Evolutionary conservation across 2,797 vertebrate species (phyloP).

Genomic region (Philypnodon macrostomus): DNA sequence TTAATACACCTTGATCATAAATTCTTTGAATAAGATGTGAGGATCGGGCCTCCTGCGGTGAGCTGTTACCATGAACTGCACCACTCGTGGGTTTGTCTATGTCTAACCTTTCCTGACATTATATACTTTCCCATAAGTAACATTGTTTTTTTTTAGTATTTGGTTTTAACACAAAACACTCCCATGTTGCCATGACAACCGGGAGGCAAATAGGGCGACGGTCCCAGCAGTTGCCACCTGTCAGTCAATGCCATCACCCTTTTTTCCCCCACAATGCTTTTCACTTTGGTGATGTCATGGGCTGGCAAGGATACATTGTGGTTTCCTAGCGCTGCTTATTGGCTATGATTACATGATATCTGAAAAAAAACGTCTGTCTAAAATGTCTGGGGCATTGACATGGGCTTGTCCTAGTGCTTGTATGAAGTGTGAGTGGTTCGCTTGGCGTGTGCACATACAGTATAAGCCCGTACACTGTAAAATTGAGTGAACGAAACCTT

Average conservation of each 20-base stretch:
- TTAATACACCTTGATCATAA: conserved; percentile 40
- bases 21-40: conserved; percentile 33
- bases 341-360: conserved; percentile 65
- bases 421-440: conserved; percentile 35
- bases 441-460: conserved; percentile 11
- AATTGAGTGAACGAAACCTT: too few species aligned
- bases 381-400: conserved; percentile 28
- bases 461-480: too few species aligned
- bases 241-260: conserved; percentile 54
- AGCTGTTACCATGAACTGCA: conserved; percentile 24
- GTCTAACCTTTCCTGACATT: conserved; percentile 30
- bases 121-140: conserved; percentile 36
- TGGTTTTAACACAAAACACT: conserved; percentile 42
- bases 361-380: conserved; percentile 47
- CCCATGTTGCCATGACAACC: conserved; percentile 34
- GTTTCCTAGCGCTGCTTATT: conserved; percentile 56
- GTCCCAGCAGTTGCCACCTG: conserved; percentile 58
- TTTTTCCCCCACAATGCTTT: conserved; percentile 53
- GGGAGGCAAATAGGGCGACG: conserved; percentile 44
- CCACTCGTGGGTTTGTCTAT: conserved; percentile 24
- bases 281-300: conserved; percentile 69
- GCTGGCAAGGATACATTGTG: conserved; percentile 54
- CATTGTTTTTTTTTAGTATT: conserved; percentile 21
- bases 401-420: conserved; percentile 24
- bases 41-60: conserved; percentile 36